Evolutionary conservation across 2,797 vertebrate species (phyloP).

Genomic region (Poliocrania exsul): DNA sequence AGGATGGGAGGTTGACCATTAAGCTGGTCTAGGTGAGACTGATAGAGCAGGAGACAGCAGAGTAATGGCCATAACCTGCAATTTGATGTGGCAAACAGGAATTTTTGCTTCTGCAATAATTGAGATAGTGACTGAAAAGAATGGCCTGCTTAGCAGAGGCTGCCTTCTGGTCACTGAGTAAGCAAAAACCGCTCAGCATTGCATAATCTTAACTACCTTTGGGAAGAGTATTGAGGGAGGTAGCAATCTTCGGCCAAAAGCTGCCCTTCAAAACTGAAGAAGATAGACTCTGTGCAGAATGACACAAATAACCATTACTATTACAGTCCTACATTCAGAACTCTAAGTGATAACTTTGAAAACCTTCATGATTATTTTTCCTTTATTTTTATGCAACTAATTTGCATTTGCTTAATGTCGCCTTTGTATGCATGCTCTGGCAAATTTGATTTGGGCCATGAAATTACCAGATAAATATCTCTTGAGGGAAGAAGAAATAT

Average conservation of each 20-base stretch:
- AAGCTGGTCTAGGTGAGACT: background rate
- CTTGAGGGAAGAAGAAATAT: background rate
- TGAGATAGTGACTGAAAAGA: background rate
- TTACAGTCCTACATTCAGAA: background rate
- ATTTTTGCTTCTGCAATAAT: background rate
- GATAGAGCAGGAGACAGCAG: background rate
- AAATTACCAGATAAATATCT: background rate
- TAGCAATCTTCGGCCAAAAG: background rate
- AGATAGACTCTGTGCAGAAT: background rate
- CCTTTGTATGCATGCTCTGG: background rate
- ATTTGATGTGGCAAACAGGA: background rate
- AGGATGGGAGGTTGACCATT: background rate
- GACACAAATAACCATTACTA: background rate
- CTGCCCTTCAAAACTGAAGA: background rate
- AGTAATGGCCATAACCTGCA: background rate
- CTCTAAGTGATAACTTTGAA: background rate
- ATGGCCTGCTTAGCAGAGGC: background rate
- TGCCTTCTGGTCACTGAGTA: background rate
- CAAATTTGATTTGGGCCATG: background rate
- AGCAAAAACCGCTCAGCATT: background rate
- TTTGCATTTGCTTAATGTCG: background rate
- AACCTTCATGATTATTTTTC: too few species aligned
- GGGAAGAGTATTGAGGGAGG: background rate
- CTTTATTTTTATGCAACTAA: background rate
- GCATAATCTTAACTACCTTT: background rate